Evolutionary conservation across 2,113 vertebrate species (phyloP).

Genomic region (Varanus salvator): DNA sequence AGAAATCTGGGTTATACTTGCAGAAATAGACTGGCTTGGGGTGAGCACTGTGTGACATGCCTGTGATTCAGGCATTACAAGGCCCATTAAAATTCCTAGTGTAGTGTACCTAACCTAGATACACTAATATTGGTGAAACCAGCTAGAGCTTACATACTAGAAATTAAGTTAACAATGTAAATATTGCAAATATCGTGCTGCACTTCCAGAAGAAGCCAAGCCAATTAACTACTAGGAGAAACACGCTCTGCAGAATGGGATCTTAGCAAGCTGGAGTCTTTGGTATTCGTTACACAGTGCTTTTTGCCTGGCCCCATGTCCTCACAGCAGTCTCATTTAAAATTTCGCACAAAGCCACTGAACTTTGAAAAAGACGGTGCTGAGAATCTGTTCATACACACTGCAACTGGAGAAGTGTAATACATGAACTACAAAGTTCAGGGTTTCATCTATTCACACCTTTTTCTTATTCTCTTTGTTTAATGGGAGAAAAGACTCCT

Average conservation of each 20-base stretch:
- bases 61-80: too few relatives aligned
- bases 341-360: not conserved
- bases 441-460: slow-evolving; percentile 15
- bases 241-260: not conserved
- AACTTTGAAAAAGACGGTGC: not conserved
- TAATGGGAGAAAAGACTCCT: slow-evolving; percentile 15
- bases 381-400: not conserved
- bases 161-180: not conserved
- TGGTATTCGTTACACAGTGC: not conserved
- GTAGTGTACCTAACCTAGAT: too few relatives aligned
- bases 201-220: not conserved
- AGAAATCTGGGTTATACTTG: too few relatives aligned
- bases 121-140: not conserved
- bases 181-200: not conserved
- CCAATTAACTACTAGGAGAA: not conserved
- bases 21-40: too few relatives aligned
- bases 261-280: not conserved
- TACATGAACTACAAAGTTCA: not conserved
- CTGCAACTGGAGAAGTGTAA: not conserved
- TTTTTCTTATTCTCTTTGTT: slow-evolving; percentile 15
- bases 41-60: too few relatives aligned
- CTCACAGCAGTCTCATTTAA: not conserved
- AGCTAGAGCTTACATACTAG: not conserved
- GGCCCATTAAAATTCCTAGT: too few relatives aligned
- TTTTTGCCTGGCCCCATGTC: too few relatives aligned